Conservation (phyloP, 2,888 invertebrate genomes). For the Pilophorus perplexus region DNA sequence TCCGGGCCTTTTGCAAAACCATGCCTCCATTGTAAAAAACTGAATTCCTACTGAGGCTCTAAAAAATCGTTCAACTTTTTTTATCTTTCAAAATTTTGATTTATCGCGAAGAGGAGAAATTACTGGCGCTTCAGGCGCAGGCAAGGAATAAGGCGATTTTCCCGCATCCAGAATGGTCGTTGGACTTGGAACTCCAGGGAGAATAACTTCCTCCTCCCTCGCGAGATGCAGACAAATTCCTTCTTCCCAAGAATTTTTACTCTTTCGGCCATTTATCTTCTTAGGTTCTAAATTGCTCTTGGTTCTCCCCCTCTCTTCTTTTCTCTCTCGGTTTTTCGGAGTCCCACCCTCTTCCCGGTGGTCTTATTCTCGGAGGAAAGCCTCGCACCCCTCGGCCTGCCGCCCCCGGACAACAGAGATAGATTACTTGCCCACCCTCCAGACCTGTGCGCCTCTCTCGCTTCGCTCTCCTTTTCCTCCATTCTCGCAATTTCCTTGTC, state of each 20-base stretch:
- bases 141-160: conserved; percentile 17
- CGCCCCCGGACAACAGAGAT: conserved; percentile 40
- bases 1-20: too few species aligned
- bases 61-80: too few species aligned
- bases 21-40: too few species aligned
- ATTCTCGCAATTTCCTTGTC: conserved; percentile 92
- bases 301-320: conserved; percentile 41
- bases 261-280: conserved; percentile 47
- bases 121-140: not conserved
- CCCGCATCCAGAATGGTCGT: not conserved
- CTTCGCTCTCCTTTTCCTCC: conserved; percentile 51
- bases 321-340: conserved; percentile 40
- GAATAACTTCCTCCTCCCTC: conserved; percentile 31
- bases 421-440: conserved; percentile 37
- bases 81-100: conserved; percentile 23
- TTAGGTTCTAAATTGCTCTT: conserved; percentile 46
- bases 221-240: conserved; percentile 48
- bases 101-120: not conserved
- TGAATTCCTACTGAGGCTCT: too few species aligned
- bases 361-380: conserved; percentile 17
- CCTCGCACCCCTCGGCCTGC: conserved; percentile 1
- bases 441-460: conserved; percentile 13
- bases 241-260: conserved; percentile 45
- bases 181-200: conserved; percentile 1
- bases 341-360: conserved; percentile 34